phyloP scores from a whole-genome alignment of 2,797 vertebrate species.

The Pseudopleuronectes americanus region DNA sequence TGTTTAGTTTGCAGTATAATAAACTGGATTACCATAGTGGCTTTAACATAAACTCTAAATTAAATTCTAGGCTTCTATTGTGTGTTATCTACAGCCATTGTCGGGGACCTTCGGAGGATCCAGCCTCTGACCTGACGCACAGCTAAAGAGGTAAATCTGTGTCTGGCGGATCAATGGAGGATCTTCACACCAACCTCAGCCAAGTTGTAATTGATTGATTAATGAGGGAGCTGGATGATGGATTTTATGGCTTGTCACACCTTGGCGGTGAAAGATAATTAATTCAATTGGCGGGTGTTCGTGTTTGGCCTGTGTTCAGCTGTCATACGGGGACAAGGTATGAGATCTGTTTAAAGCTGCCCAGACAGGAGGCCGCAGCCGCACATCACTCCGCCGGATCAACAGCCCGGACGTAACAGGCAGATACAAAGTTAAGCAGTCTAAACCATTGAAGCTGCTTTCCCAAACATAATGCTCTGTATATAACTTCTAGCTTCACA shows the following conservation, averaged over 20 bases:
- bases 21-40: not conserved
- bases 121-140: not conserved
- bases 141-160: constrained; percentile 18
- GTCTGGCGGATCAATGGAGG: constrained; percentile 6
- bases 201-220: constrained; percentile 63
- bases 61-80: not conserved
- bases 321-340: constrained; percentile 14
- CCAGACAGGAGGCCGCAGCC: not conserved
- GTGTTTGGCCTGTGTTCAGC: constrained; percentile 7
- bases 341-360: constrained; percentile 61
- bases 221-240: constrained; percentile 37
- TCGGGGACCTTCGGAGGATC: constrained; percentile 3
- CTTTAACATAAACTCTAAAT: not conserved
- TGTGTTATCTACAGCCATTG: constrained; percentile 6
- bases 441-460: constrained; percentile 23
- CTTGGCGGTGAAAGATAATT: constrained; percentile 41
- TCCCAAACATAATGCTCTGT: not conserved
- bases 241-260: constrained; percentile 52
- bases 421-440: constrained; percentile 18
- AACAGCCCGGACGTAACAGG: constrained; percentile 15
- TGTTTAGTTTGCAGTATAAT: not conserved
- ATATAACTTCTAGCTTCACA: not conserved
- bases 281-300: constrained; percentile 39
- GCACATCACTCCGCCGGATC: not conserved
- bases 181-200: constrained; percentile 37